Evolutionary conservation across 2,888 invertebrate species (phyloP).

Genomic region (Caenorhabditis sp.): DNA sequence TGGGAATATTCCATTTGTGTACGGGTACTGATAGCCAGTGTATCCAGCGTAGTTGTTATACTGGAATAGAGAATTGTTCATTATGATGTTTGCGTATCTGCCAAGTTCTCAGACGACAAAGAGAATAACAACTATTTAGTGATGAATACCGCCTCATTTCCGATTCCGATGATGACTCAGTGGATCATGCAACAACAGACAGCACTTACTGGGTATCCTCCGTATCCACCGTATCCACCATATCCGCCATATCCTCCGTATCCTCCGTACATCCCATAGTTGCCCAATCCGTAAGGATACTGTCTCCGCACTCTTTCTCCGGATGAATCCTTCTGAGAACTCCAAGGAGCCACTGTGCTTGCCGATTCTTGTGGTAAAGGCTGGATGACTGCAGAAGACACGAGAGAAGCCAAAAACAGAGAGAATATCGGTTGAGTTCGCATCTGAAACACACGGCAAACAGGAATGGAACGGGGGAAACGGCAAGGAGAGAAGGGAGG

Average conservation of each 20-base stretch:
- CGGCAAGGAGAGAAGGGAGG: not conserved
- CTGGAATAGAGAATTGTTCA: constrained; percentile 1
- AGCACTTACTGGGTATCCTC: constrained; percentile 47
- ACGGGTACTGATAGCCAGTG: constrained; percentile 48
- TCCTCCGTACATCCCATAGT: constrained; percentile 35
- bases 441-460: constrained; percentile 25
- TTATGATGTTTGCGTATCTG: too few relatives aligned
- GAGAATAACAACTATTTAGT: too few relatives aligned
- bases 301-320: constrained; percentile 52
- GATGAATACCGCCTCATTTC: too few relatives aligned
- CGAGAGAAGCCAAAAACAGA: not conserved
- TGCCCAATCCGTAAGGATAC: constrained; percentile 48
- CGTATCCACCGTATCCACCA: constrained; percentile 38
- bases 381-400: constrained; percentile 16
- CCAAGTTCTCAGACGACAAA: not conserved
- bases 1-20: constrained; percentile 54
- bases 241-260: constrained; percentile 48
- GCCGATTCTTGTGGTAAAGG: not conserved
- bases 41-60: constrained; percentile 35
- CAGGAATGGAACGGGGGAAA: not conserved
- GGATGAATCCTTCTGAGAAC: constrained; percentile 21
- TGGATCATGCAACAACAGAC: not conserved
- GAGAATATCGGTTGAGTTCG: not conserved
- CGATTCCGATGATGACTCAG: not conserved
- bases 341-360: constrained; percentile 21